Base-by-base conservation (phyloP, 1,140 invertebrate species). In the Drosophila hydei region DNA sequence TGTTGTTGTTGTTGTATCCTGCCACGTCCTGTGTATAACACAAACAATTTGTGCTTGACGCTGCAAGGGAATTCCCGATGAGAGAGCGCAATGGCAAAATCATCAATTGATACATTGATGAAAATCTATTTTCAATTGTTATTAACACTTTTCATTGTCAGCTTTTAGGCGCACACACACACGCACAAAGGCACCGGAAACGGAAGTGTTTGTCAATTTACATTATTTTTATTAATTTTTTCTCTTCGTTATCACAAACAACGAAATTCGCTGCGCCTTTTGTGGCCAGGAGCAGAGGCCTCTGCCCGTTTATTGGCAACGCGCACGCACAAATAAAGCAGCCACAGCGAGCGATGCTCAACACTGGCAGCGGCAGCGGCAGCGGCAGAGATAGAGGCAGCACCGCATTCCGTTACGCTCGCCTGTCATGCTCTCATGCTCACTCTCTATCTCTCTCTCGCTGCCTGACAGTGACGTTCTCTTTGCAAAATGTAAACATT, bases 301-400 rank as follows among this genome's bases (percentile, higher is more conserved):
- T 69, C 80, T 84, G 79, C 80, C 80, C 80, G 80, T 85, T 84
- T 84, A 84, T 84, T 84, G 77, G 77, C 80, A 84, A 84, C 80
- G 80, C 80, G 80, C 80, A 84, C 80, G 80, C 80, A 84, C 80
- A 85, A 84, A 79, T 84, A 84, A 81, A 73, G 61, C 62, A 71
- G 79, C 48, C 59, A 65, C 60, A 69, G 40, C 72, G 42, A 60
- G 50, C 70, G 51, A 72, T 64, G 56, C 58, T 61, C 47, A 71
- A 38, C 62, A 38, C 61, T 42, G 58, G 33, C 71, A 54, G 48
- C 47, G 56, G 38, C 63, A 25, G 52, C 72, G 52, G 30, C 70
- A 52, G 56, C 52, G 51, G n/a, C 59, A 54, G 50, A 67, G 56
- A 23, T 63, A 58, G 56, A 52, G 51, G 11, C 60, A 54, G 50